Conservation (phyloP, 2,113 vertebrate species). For the Ibidorhyncha struthersii region DNA sequence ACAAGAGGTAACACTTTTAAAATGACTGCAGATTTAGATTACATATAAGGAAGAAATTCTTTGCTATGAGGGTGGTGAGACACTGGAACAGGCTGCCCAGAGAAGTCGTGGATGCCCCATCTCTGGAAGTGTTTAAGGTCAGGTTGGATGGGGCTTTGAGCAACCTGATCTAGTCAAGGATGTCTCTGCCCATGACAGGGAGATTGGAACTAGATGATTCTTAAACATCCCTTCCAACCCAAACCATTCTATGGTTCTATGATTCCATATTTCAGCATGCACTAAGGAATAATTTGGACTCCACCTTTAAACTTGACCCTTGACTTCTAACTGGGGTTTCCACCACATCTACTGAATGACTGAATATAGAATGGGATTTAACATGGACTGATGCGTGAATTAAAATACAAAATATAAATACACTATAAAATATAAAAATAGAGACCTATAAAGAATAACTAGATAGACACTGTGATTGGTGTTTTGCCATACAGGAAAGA, state of each 20-base stretch:
- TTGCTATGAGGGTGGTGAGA: neutral
- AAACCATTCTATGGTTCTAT: neutral
- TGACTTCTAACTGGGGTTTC: neutral
- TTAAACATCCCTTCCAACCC: neutral
- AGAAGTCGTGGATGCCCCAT: rapidly evolving
- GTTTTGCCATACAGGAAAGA: neutral
- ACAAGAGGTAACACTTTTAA: neutral
- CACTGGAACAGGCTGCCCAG: neutral
- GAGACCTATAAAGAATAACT: neutral
- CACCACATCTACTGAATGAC: neutral
- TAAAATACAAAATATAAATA: neutral
- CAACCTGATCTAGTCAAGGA: neutral
- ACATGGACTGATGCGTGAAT: neutral
- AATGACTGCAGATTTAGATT: neutral
- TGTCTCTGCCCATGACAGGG: neutral
- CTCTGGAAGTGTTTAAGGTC: neutral
- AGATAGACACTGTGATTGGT: neutral
- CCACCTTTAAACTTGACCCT: neutral
- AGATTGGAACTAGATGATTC: neutral
- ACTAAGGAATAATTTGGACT: neutral
- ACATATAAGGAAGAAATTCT: neutral
- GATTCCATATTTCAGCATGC: neutral
- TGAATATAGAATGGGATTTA: neutral
- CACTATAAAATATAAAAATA: neutral
- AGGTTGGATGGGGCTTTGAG: neutral